Conservation (phyloP, 1,140 invertebrate species). For the Phthorimaea operculella region DNA sequence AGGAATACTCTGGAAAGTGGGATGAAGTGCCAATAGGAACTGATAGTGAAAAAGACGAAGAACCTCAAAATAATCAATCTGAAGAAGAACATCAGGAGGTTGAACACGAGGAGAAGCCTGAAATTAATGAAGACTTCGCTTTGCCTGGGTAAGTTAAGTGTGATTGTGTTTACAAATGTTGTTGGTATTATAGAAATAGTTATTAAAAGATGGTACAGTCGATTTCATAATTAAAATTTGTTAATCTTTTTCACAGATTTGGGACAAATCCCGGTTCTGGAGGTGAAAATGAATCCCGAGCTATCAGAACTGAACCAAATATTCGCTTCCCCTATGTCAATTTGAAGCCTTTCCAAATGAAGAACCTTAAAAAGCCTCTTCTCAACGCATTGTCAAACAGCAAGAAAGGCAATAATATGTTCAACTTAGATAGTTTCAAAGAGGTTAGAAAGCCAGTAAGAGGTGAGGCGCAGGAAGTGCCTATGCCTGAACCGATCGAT, state of each 20-base stretch:
- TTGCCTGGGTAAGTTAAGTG: conserved; percentile 46
- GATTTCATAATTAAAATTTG: too few species aligned
- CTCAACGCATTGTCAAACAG: conserved; percentile 26
- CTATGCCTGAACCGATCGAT: conserved; percentile 39
- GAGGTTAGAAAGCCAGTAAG: conserved; percentile 50
- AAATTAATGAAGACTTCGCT: conserved; percentile 47
- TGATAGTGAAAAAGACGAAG: conserved; percentile 11
- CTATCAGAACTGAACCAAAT: conserved; percentile 53
- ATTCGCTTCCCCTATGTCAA: conserved; percentile 55
- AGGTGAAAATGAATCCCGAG: conserved; percentile 61
- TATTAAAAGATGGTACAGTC: too few species aligned
- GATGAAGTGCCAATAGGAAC: conserved; percentile 34
- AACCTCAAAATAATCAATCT: conserved; percentile 8
- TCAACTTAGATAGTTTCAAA: conserved; percentile 46
- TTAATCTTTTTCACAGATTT: conserved; percentile 41
- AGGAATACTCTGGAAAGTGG: conserved; percentile 40
- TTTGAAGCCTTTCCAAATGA: conserved; percentile 55
- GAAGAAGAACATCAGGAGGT: conserved; percentile 15
- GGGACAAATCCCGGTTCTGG: conserved; percentile 43
- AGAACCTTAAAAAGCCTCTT: conserved; percentile 31
- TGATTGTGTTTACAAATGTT: too few species aligned
- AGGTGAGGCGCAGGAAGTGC: conserved; percentile 56
- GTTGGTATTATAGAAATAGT: too few species aligned
- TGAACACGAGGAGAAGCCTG: conserved; percentile 17
- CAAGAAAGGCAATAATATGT: conserved; percentile 43